phyloP scores from a whole-genome alignment of 1,140 invertebrate genomes.

The Apis florea region DNA sequence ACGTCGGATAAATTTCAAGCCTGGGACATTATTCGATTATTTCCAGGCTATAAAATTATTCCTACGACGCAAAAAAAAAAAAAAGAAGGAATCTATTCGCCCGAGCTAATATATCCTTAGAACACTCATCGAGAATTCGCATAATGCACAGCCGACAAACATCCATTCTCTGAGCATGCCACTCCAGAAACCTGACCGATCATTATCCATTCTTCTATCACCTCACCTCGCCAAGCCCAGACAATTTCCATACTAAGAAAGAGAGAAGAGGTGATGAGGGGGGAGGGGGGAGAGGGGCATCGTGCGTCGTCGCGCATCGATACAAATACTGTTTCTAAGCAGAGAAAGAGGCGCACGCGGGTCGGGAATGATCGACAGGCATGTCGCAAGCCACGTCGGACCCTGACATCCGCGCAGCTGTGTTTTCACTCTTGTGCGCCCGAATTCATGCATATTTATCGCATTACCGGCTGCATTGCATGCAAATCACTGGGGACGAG shows the following conservation, averaged over 20 bases:
- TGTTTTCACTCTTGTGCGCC: conserved; percentile 53
- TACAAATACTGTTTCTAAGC: background rate
- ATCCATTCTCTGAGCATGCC: background rate
- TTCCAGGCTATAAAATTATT: too few relatives aligned
- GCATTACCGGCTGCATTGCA: conserved; percentile 57
- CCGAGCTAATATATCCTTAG: too few relatives aligned
- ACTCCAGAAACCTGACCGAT: background rate
- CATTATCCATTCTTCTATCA: background rate
- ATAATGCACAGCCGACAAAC: too few relatives aligned
- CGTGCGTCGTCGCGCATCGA: background rate
- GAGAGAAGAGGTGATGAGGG: too few relatives aligned
- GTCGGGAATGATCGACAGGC: conserved; percentile 25
- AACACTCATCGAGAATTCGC: too few relatives aligned
- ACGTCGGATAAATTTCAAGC: too few relatives aligned
- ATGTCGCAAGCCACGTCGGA: conserved; percentile 1
- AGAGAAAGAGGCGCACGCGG: background rate
- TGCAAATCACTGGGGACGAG: conserved; percentile 63
- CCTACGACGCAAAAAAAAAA: too few relatives aligned
- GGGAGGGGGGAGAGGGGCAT: too few relatives aligned
- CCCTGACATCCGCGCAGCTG: conserved; percentile 1
- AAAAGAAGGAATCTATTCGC: too few relatives aligned
- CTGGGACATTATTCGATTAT: too few relatives aligned
- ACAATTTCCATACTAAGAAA: background rate
- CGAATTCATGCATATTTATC: conserved; percentile 66
- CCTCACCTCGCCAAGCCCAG: background rate